Percentiles rank a stretch among this genome's conserved stretches.
Conservation (phyloP, 2,888 invertebrate species). For the Torymus aiolomorphi region DNA sequence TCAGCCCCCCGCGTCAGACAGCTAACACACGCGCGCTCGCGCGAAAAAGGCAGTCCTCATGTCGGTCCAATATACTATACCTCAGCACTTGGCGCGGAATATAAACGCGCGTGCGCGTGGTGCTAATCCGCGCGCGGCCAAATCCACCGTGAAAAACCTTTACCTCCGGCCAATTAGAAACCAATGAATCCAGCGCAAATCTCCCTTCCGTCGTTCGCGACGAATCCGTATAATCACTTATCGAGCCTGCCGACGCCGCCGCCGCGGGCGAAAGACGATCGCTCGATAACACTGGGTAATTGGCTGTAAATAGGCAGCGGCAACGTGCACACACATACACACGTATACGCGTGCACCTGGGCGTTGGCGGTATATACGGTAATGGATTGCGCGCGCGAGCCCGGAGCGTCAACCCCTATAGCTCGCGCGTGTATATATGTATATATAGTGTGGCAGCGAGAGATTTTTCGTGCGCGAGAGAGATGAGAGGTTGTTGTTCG, state of each 20-base stretch:
- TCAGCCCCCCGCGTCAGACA: no score
- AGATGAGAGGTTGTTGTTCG: slow-evolving; percentile 16
- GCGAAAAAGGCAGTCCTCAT: no score
- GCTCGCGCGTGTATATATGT: not conserved
- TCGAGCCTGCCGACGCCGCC: not conserved
- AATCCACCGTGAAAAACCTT: not conserved
- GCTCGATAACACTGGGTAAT: slow-evolving; percentile 61
- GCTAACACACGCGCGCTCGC: no score
- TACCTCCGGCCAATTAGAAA: slow-evolving; percentile 26
- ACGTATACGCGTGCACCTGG: not conserved
- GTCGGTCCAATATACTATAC: no score
- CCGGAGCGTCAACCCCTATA: not conserved
- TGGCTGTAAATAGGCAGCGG: slow-evolving; percentile 60
- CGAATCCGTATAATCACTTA: slow-evolving; percentile 14
- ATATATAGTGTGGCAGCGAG: not conserved
- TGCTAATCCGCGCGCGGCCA: not conserved
- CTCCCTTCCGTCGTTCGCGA: not conserved
- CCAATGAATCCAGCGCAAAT: slow-evolving; percentile 17
- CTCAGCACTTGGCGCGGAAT: no score
- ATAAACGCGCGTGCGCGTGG: no score
- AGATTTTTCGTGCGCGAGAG: slow-evolving; percentile 18
- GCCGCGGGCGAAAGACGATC: slow-evolving; percentile 25
- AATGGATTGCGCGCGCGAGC: slow-evolving; percentile 49
- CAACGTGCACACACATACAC: not conserved
- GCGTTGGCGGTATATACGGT: slow-evolving; percentile 15